Conservation (phyloP, 2,888 invertebrate species). For the Reticulitermes lucifugus region DNA sequence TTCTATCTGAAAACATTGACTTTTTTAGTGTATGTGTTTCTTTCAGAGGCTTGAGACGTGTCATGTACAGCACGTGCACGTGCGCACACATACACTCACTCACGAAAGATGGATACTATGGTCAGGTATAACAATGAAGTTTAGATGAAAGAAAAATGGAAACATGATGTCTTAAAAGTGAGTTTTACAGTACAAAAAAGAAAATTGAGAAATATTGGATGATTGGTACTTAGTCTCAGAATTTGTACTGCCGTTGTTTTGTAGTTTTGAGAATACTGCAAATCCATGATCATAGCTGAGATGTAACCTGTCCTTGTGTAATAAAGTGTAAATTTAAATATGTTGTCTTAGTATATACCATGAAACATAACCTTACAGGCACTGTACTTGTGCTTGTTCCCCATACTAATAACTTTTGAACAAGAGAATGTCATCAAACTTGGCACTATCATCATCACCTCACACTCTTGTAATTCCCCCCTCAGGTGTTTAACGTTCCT, state of each 20-base stretch:
- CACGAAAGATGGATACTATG: background rate
- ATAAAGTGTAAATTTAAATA: constrained; percentile 27
- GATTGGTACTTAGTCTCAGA: constrained; percentile 49
- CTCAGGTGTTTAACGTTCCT: no score
- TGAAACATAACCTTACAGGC: background rate
- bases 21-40: background rate
- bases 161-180: constrained; percentile 9
- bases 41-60: constrained; percentile 23
- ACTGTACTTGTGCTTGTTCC: background rate
- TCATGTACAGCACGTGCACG: constrained; percentile 17
- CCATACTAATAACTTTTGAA: no score
- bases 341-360: background rate
- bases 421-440: no score
- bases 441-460: no score
- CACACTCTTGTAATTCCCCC: no score
- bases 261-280: constrained; percentile 49
- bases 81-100: no score
- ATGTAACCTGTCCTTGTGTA: constrained; percentile 39
- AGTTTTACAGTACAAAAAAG: constrained; percentile 44
- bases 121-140: background rate
- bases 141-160: constrained; percentile 9
- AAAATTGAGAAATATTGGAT: constrained; percentile 37
- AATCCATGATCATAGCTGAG: constrained; percentile 6
- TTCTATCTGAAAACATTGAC: constrained; percentile 22
- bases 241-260: constrained; percentile 52